Evolutionary conservation across 2,888 invertebrate genomes (phyloP), one percentile per base, ranked within the genome.

Genomic region (Lithophane semibrunnea): DNA sequence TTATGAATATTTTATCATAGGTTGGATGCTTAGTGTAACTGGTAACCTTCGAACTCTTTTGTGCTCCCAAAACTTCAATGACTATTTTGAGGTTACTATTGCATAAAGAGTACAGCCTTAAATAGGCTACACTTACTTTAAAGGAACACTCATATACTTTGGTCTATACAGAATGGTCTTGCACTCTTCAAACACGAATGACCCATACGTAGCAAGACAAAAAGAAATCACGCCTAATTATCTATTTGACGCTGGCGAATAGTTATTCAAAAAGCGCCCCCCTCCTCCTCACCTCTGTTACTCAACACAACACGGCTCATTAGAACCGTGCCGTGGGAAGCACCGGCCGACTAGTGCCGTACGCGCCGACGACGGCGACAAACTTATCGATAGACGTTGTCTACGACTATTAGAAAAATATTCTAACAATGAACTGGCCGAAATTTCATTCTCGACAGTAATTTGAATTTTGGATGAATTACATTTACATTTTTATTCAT

Each of bases 251-350:
- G 85, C 89, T 88, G 88, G 89, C 91, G 91, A 92, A 92, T 92
- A 93, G 91, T 91, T 90, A 92, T 92, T 92, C 89, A 92, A 92
- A 93, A 92, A 91, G 89, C 85, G 90, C 88, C 85, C 88, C 85
- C 80, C 68, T 81, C 87, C 88, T 82, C 90, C 88, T 89, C 93
- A 88, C 90, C 90, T 89, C 93, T 93, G 93, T 94, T 93, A 93
- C 94, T 94, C 94, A 94, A 94, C 93, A 93, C 94, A 95, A 94
- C 95, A 94, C 93, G 95, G 94, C 96, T 96, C 96, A 96, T 96
- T 96, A 96, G 95, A 94, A 94, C 91, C 93, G 91, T 94, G 94
- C 94, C 95, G 95, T 96, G 96, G 94, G 96, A 96, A 95, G 92
- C 91, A 89, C 88, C 91, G 86, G 88, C 77, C 86, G 77, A 82